Percentiles rank a stretch among this genome's conserved stretches.
Conservation (phyloP, 2,888 invertebrate species). For the Melitaea athalia region DNA sequence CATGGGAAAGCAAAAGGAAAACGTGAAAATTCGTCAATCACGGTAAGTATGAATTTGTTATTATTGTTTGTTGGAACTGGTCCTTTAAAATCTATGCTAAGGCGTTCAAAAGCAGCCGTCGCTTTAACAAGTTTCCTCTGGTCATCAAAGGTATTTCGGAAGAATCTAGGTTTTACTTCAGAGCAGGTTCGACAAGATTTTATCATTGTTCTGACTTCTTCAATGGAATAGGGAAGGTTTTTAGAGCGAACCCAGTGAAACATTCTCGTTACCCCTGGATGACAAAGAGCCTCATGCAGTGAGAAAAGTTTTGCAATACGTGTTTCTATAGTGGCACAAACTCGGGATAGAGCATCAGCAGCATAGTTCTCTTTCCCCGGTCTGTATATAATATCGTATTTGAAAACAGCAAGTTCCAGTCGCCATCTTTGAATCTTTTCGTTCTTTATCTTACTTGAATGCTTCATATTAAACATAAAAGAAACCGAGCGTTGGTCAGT, state of each 20-base stretch:
- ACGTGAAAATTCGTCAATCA: constrained; percentile 8
- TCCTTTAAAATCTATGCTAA: constrained; percentile 39
- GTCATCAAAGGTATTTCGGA: constrained; percentile 1
- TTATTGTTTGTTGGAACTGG: constrained; percentile 32
- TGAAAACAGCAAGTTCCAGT: constrained; percentile 36
- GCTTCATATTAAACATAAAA: constrained; percentile 31
- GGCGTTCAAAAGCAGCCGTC: constrained; percentile 33
- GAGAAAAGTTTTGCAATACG: not conserved
- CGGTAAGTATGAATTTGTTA: constrained; percentile 30
- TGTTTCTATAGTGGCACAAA: constrained; percentile 24
- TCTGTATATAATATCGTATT: constrained; percentile 40
- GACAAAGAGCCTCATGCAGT: constrained; percentile 19
- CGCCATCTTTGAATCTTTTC: constrained; percentile 39
- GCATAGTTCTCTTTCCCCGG: constrained; percentile 38
- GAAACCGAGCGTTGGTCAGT: constrained; percentile 37
- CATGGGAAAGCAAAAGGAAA: not conserved
- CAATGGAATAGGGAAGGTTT: constrained; percentile 35
- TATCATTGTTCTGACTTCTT: constrained; percentile 24
- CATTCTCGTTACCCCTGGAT: constrained; percentile 36
- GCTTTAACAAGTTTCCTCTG: constrained; percentile 33
- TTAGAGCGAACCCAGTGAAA: constrained; percentile 32
- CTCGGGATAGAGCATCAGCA: constrained; percentile 37
- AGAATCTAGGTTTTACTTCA: not conserved
- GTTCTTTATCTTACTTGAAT: constrained; percentile 36
- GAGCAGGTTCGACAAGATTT: not conserved